Evolutionary conservation across 1,140 invertebrate genomes (phyloP), one percentile per base, ranked within the genome.

Genomic region (Drosophila littoralis): DNA sequence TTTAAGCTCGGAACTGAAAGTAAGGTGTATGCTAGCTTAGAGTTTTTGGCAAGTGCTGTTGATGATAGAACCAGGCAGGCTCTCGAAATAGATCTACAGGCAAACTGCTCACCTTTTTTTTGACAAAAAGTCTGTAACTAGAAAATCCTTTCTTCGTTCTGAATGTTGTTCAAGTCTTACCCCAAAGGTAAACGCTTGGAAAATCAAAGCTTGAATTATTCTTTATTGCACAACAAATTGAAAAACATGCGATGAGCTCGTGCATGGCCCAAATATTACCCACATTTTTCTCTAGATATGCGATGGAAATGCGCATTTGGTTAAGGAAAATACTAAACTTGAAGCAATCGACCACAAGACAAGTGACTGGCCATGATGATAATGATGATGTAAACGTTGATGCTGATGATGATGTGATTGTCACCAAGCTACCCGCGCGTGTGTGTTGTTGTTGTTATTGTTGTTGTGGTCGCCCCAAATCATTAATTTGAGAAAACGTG

Each of bases 401-500:
- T 10, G 38, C 3, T 68, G 36, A 63, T 48, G 58, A 33, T 40
- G 58, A 13, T 72, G 69, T 8, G 45, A 32, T 76, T 85, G 81
- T 84, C 81, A 22, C 22, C 22, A 22, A 22, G 22, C 22, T 2
- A 75, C 12, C 28, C 1, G 9, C n/a, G 32, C 15, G 32, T 45
- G 13, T 8, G 13, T 7, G 42, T 43, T 45, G 13, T 8, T 15
- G 13, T 45, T 45, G 2, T 28, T 5, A 1, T 42, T 50, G 51
- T 65, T 79, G 67, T 72, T 70, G 61, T 58, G 71, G 82, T 79
- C 76, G 83, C 76, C 83, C 83, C 83, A 86, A 86, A 86, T 86
- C 83, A 88, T 86, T 86, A 86, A 88, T 88, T 83, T 75, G 61
- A 88, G 65, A 83, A 86, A 86, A 86, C 83, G 83, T 86, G 83